A percentile compares a stretch with the other conserved stretches of the same genome.
phyloP scores from a whole-genome alignment of 2,888 invertebrate genomes.

The Dryococelus australis region DNA sequence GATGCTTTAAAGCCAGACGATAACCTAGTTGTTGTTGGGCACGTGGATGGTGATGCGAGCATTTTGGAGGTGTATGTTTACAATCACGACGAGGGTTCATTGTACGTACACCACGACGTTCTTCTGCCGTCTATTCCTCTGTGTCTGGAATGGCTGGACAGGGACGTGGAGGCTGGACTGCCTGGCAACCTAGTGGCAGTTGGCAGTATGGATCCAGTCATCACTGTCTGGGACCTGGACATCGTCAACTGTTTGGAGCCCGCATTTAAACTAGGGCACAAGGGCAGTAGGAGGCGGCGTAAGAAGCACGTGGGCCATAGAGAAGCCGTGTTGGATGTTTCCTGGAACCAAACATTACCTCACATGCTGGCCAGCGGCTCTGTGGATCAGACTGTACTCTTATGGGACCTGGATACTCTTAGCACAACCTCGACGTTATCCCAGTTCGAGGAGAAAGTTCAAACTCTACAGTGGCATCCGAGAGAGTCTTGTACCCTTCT shows the following conservation, averaged over 20 bases:
- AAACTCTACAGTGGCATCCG: constrained; percentile 84
- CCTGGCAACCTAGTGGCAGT: constrained; percentile 84
- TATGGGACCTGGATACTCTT: constrained; percentile 92
- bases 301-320: constrained; percentile 76
- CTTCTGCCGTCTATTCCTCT: constrained; percentile 88
- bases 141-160: constrained; percentile 92
- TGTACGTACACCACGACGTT: constrained; percentile 95
- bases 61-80: constrained; percentile 91
- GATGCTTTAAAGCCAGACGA: constrained; percentile 87
- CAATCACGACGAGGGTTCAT: constrained; percentile 86
- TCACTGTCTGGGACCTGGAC: constrained; percentile 97
- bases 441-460: constrained; percentile 84
- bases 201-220: constrained; percentile 90
- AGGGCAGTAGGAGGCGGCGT: constrained; percentile 76
- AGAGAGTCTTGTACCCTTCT: constrained; percentile 82
- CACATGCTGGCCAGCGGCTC: constrained; percentile 94
- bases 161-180: constrained; percentile 76
- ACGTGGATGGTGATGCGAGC: constrained; percentile 86
- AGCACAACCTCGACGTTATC: constrained; percentile 76
- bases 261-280: constrained; percentile 79
- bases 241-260: constrained; percentile 91
- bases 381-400: constrained; percentile 82
- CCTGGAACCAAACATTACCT: constrained; percentile 85
- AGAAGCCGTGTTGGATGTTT: constrained; percentile 88
- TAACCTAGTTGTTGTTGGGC: constrained; percentile 87